Conservation (phyloP, 2,888 invertebrate species). For the Priapulus caudatus region DNA sequence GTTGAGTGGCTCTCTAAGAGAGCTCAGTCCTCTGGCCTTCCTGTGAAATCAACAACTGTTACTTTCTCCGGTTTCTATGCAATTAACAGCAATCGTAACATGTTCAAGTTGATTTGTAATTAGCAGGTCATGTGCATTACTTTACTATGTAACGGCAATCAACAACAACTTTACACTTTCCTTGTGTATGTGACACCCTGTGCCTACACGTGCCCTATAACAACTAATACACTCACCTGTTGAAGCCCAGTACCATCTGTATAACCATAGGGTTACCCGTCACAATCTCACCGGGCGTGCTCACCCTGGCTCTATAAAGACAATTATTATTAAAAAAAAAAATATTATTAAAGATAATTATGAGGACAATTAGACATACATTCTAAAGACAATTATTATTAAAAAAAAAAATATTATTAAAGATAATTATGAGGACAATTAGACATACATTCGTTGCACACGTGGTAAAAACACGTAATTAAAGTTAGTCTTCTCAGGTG, state of each 20-base stretch:
- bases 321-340: slow-evolving; percentile 4
- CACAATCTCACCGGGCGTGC: slow-evolving; percentile 56
- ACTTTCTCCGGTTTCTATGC: no score
- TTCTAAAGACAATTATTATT: slow-evolving; percentile 12
- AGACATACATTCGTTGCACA: neutral
- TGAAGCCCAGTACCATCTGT: slow-evolving; percentile 61
- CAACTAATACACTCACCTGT: slow-evolving; percentile 43
- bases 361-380: neutral
- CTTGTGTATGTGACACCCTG: no score
- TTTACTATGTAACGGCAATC: no score
- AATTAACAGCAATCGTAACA: no score
- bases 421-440: slow-evolving; percentile 5
- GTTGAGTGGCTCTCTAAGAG: slow-evolving; percentile 55
- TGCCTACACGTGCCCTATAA: no score
- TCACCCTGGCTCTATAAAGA: slow-evolving; percentile 49
- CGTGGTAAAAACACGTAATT: no score
- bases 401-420: slow-evolving; percentile 9
- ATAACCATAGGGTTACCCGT: slow-evolving; percentile 58
- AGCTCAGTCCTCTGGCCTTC: slow-evolving; percentile 52
- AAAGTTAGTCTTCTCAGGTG: no score
- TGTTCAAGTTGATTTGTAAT: no score
- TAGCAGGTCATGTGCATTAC: no score
- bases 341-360: slow-evolving; percentile 9
- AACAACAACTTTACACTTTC: no score
- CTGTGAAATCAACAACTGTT: slow-evolving; percentile 27